Conservation (phyloP, 2,113 vertebrate genomes). For the Rafetus swinhoei region DNA sequence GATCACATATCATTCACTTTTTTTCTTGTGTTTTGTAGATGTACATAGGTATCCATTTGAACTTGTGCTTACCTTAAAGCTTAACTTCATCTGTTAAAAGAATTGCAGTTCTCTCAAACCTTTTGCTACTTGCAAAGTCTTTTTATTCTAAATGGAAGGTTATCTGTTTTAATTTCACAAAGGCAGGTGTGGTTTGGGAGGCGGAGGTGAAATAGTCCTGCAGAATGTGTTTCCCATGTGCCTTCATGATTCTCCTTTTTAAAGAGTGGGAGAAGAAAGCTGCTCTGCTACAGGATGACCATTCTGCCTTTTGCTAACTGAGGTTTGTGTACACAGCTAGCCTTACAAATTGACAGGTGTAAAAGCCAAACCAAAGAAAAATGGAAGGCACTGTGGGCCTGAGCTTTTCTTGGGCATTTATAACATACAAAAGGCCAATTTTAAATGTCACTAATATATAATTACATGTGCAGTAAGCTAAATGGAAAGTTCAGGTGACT, state of each 20-base stretch:
- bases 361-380: background rate
- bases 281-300: background rate
- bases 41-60: background rate
- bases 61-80: background rate
- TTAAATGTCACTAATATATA: background rate
- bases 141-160: background rate
- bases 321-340: background rate
- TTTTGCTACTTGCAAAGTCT: background rate
- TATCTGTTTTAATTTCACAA: background rate
- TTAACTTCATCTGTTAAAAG: background rate
- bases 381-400: background rate
- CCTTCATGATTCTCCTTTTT: background rate
- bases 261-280: background rate
- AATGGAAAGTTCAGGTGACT: background rate
- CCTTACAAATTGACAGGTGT: rapidly evolving
- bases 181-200: background rate
- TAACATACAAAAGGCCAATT: background rate
- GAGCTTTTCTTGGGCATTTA: background rate
- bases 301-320: background rate
- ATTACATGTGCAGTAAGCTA: background rate
- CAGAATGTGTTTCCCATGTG: background rate
- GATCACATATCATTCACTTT: background rate
- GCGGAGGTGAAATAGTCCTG: background rate
- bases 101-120: background rate
- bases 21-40: background rate